Conservation (phyloP, 2,888 invertebrate species). For the Synanthedon formicaeformis region DNA sequence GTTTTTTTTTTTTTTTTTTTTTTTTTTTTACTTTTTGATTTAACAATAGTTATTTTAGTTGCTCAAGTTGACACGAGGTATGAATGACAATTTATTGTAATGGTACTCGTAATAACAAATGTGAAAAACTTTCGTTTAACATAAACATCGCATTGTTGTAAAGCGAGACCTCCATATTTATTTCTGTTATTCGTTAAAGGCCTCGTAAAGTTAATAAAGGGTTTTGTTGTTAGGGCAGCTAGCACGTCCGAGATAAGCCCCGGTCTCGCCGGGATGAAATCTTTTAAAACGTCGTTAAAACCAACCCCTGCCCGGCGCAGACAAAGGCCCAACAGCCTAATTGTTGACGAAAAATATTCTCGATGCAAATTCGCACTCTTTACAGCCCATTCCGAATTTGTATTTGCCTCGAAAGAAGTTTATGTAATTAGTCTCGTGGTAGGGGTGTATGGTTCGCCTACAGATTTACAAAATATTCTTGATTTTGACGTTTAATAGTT, state of each 20-base stretch:
- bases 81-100: no score
- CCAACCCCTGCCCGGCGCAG: constrained; percentile 52
- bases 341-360: constrained; percentile 68
- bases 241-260: constrained; percentile 61
- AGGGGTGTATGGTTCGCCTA: constrained; percentile 15
- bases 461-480: constrained; percentile 21
- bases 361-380: constrained; percentile 67
- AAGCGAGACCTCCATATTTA: constrained; percentile 58
- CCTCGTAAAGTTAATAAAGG: constrained; percentile 67
- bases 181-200: constrained; percentile 65
- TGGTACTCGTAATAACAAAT: no score
- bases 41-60: no score
- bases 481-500: no score
- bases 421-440: constrained; percentile 52
- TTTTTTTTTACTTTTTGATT: no score
- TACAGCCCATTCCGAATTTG: constrained; percentile 66
- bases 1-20: no score
- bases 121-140: constrained; percentile 39
- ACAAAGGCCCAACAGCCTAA: constrained; percentile 62
- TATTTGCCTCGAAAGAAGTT: constrained; percentile 56
- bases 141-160: constrained; percentile 44
- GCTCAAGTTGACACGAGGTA: no score
- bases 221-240: constrained; percentile 57
- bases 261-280: constrained; percentile 50
- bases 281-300: constrained; percentile 70